phyloP scores from a whole-genome alignment of 2,113 vertebrate species.

The Synchiropus splendidus region DNA sequence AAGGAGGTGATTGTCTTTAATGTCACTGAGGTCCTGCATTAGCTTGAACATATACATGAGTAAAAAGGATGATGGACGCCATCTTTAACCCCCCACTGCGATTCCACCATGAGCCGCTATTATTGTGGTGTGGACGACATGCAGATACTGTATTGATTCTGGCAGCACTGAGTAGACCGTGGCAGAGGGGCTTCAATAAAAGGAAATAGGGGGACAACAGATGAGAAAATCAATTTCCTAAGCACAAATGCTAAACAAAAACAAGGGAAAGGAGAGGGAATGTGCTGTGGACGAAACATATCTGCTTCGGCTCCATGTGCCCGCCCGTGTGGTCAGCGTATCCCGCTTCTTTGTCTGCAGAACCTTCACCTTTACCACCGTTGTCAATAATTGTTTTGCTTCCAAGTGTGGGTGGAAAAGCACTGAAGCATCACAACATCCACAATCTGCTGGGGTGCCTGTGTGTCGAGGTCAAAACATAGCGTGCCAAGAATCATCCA shows the following conservation, averaged over 20 bases:
- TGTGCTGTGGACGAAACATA: conserved; percentile 19
- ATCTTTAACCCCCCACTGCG: too few species aligned
- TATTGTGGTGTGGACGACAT: conserved; percentile 51
- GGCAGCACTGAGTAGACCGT: conserved; percentile 31
- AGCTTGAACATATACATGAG: too few species aligned
- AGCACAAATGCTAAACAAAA: conserved; percentile 46
- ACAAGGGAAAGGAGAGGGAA: conserved; percentile 1
- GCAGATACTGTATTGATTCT: conserved; percentile 46
- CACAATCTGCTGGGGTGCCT: conserved; percentile 9
- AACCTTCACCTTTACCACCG: conserved; percentile 43
- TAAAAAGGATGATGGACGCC: too few species aligned
- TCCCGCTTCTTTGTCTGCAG: conserved; percentile 52
- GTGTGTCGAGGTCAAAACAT: conserved; percentile 34
- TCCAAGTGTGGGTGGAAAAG: conserved; percentile 23
- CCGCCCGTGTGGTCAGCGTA: conserved; percentile 52
- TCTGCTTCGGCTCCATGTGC: conserved; percentile 17
- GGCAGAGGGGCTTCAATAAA: conserved; percentile 55
- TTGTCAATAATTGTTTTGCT: conserved; percentile 41
- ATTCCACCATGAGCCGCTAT: too few species aligned
- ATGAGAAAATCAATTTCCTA: conserved; percentile 38
- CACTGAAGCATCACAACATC: too few species aligned
- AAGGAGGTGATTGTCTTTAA: too few species aligned
- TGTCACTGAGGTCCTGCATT: too few species aligned
- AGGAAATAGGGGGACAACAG: conserved; percentile 15
- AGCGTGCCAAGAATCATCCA: conserved; percentile 64